Conservation (phyloP, 1,140 invertebrate genomes). For the Thereuonema tuberculata region DNA sequence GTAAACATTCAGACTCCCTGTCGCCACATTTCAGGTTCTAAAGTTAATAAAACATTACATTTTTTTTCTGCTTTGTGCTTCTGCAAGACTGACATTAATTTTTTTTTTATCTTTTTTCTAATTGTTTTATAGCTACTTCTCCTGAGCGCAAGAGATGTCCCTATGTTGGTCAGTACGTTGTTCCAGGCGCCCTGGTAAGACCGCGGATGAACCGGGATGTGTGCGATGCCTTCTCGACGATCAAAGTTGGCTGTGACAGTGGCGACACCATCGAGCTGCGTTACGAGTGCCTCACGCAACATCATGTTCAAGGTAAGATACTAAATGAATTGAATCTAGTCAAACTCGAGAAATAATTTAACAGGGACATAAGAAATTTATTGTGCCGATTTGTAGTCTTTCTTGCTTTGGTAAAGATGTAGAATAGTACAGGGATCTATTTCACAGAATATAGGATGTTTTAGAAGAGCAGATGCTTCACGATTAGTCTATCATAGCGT, state of each 20-base stretch:
- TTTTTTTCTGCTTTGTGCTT: no score
- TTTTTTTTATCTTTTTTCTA: not conserved
- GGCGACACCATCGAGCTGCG: constrained; percentile 15
- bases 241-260: constrained; percentile 14
- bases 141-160: constrained; percentile 9
- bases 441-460: no score
- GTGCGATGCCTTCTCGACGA: constrained; percentile 12
- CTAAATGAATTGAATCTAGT: not conserved
- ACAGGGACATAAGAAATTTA: not conserved
- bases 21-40: no score
- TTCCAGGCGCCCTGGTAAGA: not conserved
- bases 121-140: not conserved
- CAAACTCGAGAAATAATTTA: not conserved
- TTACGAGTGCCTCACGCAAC: constrained; percentile 12
- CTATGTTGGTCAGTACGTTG: constrained; percentile 12
- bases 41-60: no score
- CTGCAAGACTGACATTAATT: not conserved
- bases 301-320: constrained; percentile 7
- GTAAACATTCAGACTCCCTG: no score
- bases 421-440: no score
- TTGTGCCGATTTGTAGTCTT: not conserved
- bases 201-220: not conserved
- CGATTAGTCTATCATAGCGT: no score
- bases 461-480: no score
- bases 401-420: no score